Evolutionary conservation across 2,888 invertebrate genomes (phyloP).

Genomic region (Ischnus inquisitorius): DNA sequence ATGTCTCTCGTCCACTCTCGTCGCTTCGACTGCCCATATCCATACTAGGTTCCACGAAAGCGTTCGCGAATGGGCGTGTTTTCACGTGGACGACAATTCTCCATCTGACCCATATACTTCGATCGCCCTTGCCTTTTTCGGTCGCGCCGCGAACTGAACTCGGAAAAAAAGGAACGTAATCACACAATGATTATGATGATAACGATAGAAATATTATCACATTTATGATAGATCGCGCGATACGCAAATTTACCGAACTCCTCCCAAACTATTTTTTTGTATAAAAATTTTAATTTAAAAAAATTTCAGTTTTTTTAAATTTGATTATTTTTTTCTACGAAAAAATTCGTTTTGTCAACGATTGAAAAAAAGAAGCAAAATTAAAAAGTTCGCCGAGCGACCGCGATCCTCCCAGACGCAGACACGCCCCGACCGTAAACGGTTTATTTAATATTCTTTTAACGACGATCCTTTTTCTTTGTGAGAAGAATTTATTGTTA

Average conservation of each 20-base stretch:
- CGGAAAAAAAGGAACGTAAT: background rate
- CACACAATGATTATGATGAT: background rate
- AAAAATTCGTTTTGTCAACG: no score
- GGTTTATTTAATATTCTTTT: background rate
- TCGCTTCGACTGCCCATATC: constrained; percentile 6
- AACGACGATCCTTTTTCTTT: background rate
- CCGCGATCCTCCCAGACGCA: no score
- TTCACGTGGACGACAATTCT: constrained; percentile 20
- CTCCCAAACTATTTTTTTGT: no score
- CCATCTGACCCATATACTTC: constrained; percentile 35
- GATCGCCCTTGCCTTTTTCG: constrained; percentile 13
- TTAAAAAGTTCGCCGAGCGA: no score
- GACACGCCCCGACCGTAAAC: background rate
- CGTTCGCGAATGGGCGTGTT: constrained; percentile 14
- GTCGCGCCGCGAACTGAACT: background rate
- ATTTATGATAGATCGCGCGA: no score
- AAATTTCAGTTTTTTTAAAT: no score
- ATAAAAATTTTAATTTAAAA: no score
- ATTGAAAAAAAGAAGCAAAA: no score
- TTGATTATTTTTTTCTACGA: no score
- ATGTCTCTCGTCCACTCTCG: constrained; percentile 42
- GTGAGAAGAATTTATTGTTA: background rate
- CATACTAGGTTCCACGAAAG: constrained; percentile 2
- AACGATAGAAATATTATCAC: background rate
- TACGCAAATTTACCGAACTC: no score